A percentile compares a stretch with the other conserved stretches of the same genome.
These are phyloP conservation scores for Papilio glaucus DNA, from an alignment of 1,140 invertebrate species.

Conservation along the genomic window DNA sequence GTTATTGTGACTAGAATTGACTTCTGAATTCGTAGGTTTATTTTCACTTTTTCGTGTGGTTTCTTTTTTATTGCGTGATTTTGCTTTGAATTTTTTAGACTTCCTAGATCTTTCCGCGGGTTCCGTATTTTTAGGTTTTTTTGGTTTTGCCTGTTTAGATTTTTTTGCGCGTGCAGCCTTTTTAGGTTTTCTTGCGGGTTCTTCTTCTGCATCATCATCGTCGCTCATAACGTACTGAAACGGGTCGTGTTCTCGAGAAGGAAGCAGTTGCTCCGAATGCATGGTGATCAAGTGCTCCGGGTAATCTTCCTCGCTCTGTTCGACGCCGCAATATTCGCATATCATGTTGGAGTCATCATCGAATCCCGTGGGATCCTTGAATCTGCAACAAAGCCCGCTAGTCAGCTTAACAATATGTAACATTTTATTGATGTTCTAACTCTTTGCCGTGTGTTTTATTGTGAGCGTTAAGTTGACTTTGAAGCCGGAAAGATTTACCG, in stretches of 20 bases:
- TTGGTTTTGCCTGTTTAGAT: neutral
- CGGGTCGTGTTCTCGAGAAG: constrained; percentile 64
- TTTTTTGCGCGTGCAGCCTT: neutral
- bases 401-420: constrained; percentile 34
- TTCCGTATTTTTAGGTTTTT: neutral
- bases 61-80: neutral
- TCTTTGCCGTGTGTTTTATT: constrained; percentile 41
- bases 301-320: constrained; percentile 41
- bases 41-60: neutral
- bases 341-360: neutral
- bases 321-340: constrained; percentile 55
- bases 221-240: constrained; percentile 43
- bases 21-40: neutral
- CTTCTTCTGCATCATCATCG: constrained; percentile 33
- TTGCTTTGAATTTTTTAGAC: neutral
- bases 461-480: constrained; percentile 60
- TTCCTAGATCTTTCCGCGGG: neutral
- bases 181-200: neutral
- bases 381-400: constrained; percentile 57
- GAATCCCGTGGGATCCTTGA: constrained; percentile 23
- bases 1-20: neutral
- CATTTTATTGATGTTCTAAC: neutral
- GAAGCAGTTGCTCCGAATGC: constrained; percentile 60
- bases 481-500: constrained; percentile 59
- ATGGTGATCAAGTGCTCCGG: constrained; percentile 51